Base-by-base conservation (phyloP, 2,113 vertebrate genomes). In the Chroicocephalus ridibundus region DNA sequence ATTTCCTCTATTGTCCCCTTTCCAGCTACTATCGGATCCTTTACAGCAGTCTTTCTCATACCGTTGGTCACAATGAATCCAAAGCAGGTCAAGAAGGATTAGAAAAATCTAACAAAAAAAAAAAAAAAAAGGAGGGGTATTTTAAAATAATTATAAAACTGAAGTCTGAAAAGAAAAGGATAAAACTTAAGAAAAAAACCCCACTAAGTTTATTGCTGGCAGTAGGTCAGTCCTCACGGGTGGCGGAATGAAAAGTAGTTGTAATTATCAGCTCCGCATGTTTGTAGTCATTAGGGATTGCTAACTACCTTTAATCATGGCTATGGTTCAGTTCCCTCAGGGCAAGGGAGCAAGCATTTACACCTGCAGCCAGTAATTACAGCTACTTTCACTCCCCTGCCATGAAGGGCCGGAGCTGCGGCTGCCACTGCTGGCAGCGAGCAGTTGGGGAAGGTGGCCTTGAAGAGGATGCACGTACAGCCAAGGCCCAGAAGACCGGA, bases 301-400 rank as follows among this genome's bases (percentile, higher is more conserved):
- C 82, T 94, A 96, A 96, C 87, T 77, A 95, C 93, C 94, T 97
- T 96, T 96, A 96, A 96, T 96, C 94, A 93, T 13, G 92, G 92
- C 75, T 60, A 2, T 1, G 87, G 93, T 82, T 96, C 84, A 65
- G 78, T 11, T 94, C 90, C 93, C 94, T 44, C 54, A 10, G 90
- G 95, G 84, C 58, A 69, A 22, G 52, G 91, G 95, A 95, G 87
- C 87, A 16, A 36, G 54, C 32, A 32, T 69, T 86, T 95, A 34
- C 93, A 97, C 96, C 96, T 97, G 93, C 94, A 96, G 92, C 84
- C 90, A 6, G 94, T 91, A 96, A 97, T 97, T 96, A 96, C 89
- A 91, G 91, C 40, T 68, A 4, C 93, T 55, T 26, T 58, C 70
- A 2, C 65, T 71, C 19, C 92, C 81, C 96, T 34, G 86, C 47